Conservation (phyloP, 2,888 invertebrate species). For the Drosophila paranaensis region DNA sequence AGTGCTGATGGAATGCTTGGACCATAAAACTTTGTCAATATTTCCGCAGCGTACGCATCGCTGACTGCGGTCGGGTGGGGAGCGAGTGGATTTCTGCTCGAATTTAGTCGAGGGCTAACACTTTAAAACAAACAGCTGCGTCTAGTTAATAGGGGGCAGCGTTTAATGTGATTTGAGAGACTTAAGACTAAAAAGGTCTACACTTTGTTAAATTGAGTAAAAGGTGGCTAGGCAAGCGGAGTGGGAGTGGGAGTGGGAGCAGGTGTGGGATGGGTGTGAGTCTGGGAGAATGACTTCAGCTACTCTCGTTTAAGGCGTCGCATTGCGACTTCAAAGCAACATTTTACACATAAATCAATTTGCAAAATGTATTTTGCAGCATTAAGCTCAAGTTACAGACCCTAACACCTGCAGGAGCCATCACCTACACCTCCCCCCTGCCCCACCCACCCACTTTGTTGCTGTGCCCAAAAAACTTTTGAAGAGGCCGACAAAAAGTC, state of each 20-base stretch:
- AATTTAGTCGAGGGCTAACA: slow-evolving; percentile 45
- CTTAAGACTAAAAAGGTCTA: slow-evolving; percentile 22
- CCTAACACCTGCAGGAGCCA: slow-evolving; percentile 7
- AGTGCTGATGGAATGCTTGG: slow-evolving; percentile 63
- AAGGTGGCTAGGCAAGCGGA: slow-evolving; percentile 4
- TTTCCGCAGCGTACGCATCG: slow-evolving; percentile 52
- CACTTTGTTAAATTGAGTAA: slow-evolving; percentile 54
- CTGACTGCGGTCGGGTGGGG: slow-evolving; percentile 12
- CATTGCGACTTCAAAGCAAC: slow-evolving; percentile 66
- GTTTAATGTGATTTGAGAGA: slow-evolving; percentile 60
- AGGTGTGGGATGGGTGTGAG: no score
- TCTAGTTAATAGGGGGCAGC: slow-evolving; percentile 46
- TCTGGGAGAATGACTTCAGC: background rate
- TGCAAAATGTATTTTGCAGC: slow-evolving; percentile 62
- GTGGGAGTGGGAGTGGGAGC: background rate
- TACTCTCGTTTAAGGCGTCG: slow-evolving; percentile 24
- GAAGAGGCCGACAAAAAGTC: slow-evolving; percentile 14
- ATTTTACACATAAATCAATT: slow-evolving; percentile 73
- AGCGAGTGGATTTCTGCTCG: slow-evolving; percentile 3
- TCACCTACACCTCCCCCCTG: background rate
- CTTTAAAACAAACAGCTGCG: slow-evolving; percentile 61
- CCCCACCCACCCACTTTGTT: background rate
- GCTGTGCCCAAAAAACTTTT: slow-evolving; percentile 16
- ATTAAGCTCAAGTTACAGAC: slow-evolving; percentile 52
- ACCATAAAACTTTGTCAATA: slow-evolving; percentile 67